These are phyloP conservation scores for Chelon auratus DNA, from an alignment of 2,797 vertebrate species.

Conservation along the genomic window DNA sequence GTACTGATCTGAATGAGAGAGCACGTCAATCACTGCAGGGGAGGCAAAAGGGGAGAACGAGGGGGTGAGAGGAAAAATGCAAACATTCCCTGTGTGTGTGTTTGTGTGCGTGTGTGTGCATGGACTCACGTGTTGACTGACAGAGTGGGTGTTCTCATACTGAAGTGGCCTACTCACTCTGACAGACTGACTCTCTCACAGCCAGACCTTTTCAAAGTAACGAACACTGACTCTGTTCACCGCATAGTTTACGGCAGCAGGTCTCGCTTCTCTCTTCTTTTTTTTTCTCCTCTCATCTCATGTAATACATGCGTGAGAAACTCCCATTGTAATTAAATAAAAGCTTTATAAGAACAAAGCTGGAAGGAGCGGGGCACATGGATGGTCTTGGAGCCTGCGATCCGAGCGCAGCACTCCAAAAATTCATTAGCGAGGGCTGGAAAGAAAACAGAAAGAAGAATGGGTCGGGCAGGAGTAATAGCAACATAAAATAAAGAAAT, in stretches of 20 bases:
- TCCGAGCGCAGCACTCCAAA: conserved; percentile 74
- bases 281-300: conserved; percentile 23
- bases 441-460: conserved; percentile 65
- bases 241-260: conserved; percentile 54
- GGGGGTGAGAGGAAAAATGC: conserved; percentile 45
- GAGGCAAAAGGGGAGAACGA: conserved; percentile 23
- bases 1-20: conserved; percentile 66
- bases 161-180: conserved; percentile 64
- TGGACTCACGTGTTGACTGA: conserved; percentile 44
- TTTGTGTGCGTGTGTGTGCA: conserved; percentile 1
- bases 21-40: conserved; percentile 67
- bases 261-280: conserved; percentile 15
- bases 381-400: conserved; percentile 65
- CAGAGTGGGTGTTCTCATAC: conserved; percentile 67
- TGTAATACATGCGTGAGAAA: conserved; percentile 72
- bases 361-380: conserved; percentile 61
- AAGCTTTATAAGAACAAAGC: conserved; percentile 73
- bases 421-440: conserved; percentile 76
- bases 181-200: conserved; percentile 52
- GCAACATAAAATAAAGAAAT: conserved; percentile 33
- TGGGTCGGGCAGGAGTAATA: conserved; percentile 31
- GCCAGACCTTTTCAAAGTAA: conserved; percentile 46
- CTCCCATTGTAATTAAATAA: conserved; percentile 73
- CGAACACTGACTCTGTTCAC: conserved; percentile 49
- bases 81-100: conserved; percentile 57